These are phyloP conservation scores for Acanthococcus lagerstroemiae DNA, from an alignment of 2,888 invertebrate genomes.

Conservation along the genomic window DNA sequence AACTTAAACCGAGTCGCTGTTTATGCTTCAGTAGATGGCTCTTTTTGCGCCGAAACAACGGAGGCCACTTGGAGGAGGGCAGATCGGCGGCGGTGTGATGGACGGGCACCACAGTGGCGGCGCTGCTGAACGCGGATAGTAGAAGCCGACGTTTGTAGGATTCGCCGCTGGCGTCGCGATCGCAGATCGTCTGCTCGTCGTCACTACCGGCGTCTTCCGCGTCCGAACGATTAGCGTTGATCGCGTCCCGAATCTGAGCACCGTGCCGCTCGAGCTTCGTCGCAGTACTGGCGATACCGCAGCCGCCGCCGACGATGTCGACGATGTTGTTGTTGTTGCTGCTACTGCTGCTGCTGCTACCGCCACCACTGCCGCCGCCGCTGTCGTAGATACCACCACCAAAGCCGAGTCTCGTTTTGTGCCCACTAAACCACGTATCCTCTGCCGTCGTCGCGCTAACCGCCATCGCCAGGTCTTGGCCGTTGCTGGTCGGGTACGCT, in stretches of 20 bases:
- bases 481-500: not conserved
- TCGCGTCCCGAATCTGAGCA: not conserved
- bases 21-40: constrained; percentile 11
- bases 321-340: constrained; percentile 8
- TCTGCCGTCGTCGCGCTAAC: constrained; percentile 10
- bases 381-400: constrained; percentile 1
- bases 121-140: not conserved
- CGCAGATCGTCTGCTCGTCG: not conserved
- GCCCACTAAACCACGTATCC: constrained; percentile 15
- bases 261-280: not conserved
- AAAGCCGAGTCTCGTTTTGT: constrained; percentile 9
- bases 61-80: too few species aligned
- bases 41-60: constrained; percentile 8
- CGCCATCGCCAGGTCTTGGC: constrained; percentile 8
- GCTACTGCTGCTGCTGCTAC: constrained; percentile 1
- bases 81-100: not conserved
- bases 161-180: not conserved
- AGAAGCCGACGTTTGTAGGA: constrained; percentile 13
- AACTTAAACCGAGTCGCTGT: constrained; percentile 16
- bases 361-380: not conserved
- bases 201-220: not conserved
- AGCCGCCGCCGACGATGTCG: not conserved
- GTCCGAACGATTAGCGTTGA: not conserved
- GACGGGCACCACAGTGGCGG: constrained; percentile 6
- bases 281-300: not conserved